Conservation (phyloP, 2,888 invertebrate species). For the Pterostichus niger region DNA sequence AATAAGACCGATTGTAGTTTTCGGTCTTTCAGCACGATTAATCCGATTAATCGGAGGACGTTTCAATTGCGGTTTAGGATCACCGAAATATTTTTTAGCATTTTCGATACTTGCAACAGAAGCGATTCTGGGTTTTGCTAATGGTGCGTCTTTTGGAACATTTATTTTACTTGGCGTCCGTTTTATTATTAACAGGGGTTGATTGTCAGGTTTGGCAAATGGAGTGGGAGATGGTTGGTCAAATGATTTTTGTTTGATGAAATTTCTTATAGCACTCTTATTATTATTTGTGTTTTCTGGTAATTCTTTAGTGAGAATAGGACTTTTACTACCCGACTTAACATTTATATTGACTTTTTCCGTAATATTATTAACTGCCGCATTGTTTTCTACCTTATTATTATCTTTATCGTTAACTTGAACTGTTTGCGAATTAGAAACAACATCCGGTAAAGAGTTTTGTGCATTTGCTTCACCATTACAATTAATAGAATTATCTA, state of each 20-base stretch:
- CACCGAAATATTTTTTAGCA: slow-evolving; percentile 76
- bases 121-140: slow-evolving; percentile 75
- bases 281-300: slow-evolving; percentile 11
- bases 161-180: slow-evolving; percentile 76
- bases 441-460: slow-evolving; percentile 48
- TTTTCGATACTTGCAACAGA: slow-evolving; percentile 73
- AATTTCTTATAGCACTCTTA: slow-evolving; percentile 60
- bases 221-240: slow-evolving; percentile 51
- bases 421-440: slow-evolving; percentile 43
- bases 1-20: slow-evolving; percentile 68
- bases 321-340: slow-evolving; percentile 27
- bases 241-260: slow-evolving; percentile 66
- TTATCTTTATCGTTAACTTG: slow-evolving; percentile 33
- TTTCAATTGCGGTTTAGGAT: slow-evolving; percentile 68
- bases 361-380: slow-evolving; percentile 1
- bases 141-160: slow-evolving; percentile 72
- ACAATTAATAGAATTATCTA: slow-evolving; percentile 32
- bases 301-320: slow-evolving; percentile 42
- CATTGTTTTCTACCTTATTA: slow-evolving; percentile 6
- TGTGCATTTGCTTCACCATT: slow-evolving; percentile 36
- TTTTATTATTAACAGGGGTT: slow-evolving; percentile 75
- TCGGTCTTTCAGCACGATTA: slow-evolving; percentile 73
- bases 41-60: slow-evolving; percentile 71
- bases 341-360: background rate
- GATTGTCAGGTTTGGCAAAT: slow-evolving; percentile 70